Evolutionary conservation across 2,888 invertebrate species (phyloP), one percentile per base, ranked within the genome.

Genomic region (Perizoma flavofasciatum): DNA sequence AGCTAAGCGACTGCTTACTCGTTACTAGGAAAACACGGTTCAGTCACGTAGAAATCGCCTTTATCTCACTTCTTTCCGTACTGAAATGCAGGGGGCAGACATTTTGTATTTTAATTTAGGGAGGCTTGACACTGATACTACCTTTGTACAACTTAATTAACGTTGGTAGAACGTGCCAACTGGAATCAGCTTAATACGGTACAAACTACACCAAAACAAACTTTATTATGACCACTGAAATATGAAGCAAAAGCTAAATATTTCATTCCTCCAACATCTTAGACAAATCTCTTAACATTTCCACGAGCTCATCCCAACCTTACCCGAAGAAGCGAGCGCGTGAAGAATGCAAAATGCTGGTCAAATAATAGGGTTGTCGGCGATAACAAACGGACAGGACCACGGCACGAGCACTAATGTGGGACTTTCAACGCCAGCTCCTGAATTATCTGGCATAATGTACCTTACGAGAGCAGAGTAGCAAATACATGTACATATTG

Each of bases 101-200:
- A 77, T 79, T 86, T 83, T 80, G 74, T 76, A 72, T 83, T 84
- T 86, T 82, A 84, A 88, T 86, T 85, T 81, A 61, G 72, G 79
- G 78, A 78, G 77, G 79, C 78, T 87, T 85, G 79, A 83, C 80
- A 72, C 76, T 88, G 89, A 90, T 90, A 90, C 87, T 86, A 76
- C 83, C 79, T 72, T 75, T 74, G 78, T 77, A 88, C 77, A 79
- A 80, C 85, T 89, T 91, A 88, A 90, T 91, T 89, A 91, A 89
- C 79, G 88, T 88, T 81, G 76, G 75, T 63, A 74, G 74, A 78
- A 86, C 86, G 85, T 86, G 84, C 82, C 72, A 22, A 22, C 22
- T 22, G 22, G 22, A 22, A 22, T 22, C 22, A 22, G 22, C 22
- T 22, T 1, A 22, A 22, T 2, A 2, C 22, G 22, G n/a, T 22